Evolutionary conservation across 2,888 invertebrate species (phyloP), one percentile per base, ranked within the genome.

Genomic region (Pollenia griseotomentosa): DNA sequence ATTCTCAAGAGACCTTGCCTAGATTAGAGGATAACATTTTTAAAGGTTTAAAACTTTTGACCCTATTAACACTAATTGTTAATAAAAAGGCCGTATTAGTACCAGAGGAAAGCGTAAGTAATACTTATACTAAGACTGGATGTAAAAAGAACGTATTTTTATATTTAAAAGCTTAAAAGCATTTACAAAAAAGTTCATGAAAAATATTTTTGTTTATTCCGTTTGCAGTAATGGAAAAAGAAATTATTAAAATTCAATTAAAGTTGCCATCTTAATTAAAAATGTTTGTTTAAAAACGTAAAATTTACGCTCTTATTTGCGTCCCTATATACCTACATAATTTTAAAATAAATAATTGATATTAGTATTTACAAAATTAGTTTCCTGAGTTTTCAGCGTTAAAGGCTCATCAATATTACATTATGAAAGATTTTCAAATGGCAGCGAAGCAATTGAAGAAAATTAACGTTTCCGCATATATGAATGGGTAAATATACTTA

Each of bases 361-460:
- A 63, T n/a, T 16, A 51, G 4, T n/a, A 57, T 14, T 48, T 70
- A 33, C 33, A n/a, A 70, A 74, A 83, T 1, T 57, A 91, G 91
- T 90, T 91, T 4, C 89, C 91, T 0, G 92, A 93, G 57, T 91
- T 92, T 83, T 90, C 93, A 10, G 91, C 93, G 6, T 87, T 94
- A 1, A 93, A 93, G 81, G 94, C 93, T 0, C 93, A 93, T 89
- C 93, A 94, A 87, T 93, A 93, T 89, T 94, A 93, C 87, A 90
- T 93, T 11, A 93, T 93, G 91, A 93, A 93, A 86, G 94, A 94
- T 87, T 94, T 93, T 84, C 94, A 94, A 89, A 94, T 94, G 93
- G 93, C 94, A 4, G 92, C 94, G 19, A 93, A 93, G 83, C 93
- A 93, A 85, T 81, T 94, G 16, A 91, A 92, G 73, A 93, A 92